Evolutionary conservation across 2,113 vertebrate genomes (phyloP).

Genomic region (Delphinapterus leucas): DNA sequence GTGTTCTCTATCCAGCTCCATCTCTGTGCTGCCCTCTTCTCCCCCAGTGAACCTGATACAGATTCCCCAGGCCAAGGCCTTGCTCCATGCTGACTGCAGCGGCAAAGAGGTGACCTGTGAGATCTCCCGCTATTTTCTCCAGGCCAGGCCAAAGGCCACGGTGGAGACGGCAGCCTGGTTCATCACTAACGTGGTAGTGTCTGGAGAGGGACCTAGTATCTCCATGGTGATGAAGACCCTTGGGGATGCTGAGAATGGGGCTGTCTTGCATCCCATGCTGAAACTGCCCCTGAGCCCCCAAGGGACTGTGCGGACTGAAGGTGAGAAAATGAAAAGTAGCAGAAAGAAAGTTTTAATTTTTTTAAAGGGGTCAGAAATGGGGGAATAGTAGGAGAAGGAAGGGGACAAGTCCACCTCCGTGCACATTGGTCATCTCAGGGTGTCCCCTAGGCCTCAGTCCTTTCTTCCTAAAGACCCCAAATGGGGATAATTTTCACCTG

Average conservation of each 20-base stretch:
- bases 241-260: conserved; percentile 23
- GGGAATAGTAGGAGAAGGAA: neutral
- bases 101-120: conserved; percentile 86
- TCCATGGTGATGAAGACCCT: conserved; percentile 82
- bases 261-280: conserved; percentile 68
- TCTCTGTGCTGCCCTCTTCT: neutral
- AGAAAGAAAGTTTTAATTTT: neutral
- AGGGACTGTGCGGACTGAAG: conserved; percentile 81
- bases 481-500: neutral
- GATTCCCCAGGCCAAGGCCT: conserved; percentile 79
- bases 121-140: conserved; percentile 78
- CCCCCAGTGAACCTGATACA: conserved; percentile 51
- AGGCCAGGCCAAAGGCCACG: neutral
- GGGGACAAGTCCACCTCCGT: neutral
- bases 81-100: conserved; percentile 87
- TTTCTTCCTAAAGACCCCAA: conserved; percentile 15
- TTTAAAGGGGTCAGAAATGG: neutral
- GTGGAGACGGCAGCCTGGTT: conserved; percentile 70
- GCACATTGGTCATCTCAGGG: neutral
- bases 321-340: conserved; percentile 63
- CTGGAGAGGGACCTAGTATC: conserved; percentile 78
- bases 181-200: conserved; percentile 81
- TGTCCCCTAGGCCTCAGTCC: neutral
- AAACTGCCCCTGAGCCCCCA: conserved; percentile 82
- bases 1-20: neutral